Base-by-base conservation (phyloP, 2,113 vertebrate species). In the Heterochromis multidens region DNA sequence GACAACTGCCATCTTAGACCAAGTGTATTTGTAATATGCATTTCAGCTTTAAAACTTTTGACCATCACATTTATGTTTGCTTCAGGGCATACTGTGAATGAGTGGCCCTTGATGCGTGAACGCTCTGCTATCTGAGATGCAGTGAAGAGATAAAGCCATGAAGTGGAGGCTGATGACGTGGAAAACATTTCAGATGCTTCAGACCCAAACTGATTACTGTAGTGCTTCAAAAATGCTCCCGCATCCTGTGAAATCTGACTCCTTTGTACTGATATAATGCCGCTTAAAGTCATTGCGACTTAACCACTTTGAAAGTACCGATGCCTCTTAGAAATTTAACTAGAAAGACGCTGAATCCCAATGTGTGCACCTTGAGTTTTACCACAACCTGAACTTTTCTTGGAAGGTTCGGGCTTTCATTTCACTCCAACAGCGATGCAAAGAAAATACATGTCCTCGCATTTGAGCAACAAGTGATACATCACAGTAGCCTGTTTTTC, bases 361-460 rank as follows among this genome's bases (percentile, higher is more conserved):
- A 23, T 19, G 16, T 19, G 5, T 6, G 43, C 4, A 2, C 52
- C 37, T 29, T 23, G 3, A 54, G 56, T 27, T 60, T 70, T 19
- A 76, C 77, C 25, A 10, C 3, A 13, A 35, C 21, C 25, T 58
- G 21, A 77, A 6, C 37, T 60, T 67, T 59, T 3, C 25, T 17
- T 60, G 58, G 2, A 59, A 16, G 12, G 12, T 27, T 25, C 19
- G 6, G 35, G 17, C 19, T 62, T 63, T 43, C 17, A 35, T 76
- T 86, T 70, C 33, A 21, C 17, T 79, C 23, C 6, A 27, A 33
- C 31, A 4, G 3, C 33, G 65, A 89, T 8, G 21, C 21, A n/a
- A 25, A 56, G 56, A 89, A 85, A 89, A 80, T 74, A 59, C 63
- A 85, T 58, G 83, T 56, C 59, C 85, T 84, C 59, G 76, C 63